Base-by-base conservation (phyloP, 2,888 invertebrate genomes). In the Stramonita haemastoma region DNA sequence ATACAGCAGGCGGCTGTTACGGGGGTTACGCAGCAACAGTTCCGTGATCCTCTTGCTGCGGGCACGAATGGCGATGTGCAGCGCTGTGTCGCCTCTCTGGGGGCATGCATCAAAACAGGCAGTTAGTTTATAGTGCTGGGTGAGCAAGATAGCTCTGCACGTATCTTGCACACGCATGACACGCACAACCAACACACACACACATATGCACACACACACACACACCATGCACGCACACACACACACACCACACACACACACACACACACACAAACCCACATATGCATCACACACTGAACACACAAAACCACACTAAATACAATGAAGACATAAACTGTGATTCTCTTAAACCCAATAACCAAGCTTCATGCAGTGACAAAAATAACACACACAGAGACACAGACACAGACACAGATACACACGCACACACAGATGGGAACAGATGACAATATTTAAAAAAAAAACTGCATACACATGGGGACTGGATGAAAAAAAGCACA, bases 31-130 rank as follows among this genome's bases (percentile, higher is more conserved):
- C 89, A 99, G 97, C 46, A 99, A 97, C 90, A 99, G 98, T 96
- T 99, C 99, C 0, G 98, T 98, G 94, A 99, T 98, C 90, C 97
- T 95, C 88, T 95, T 95, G 91, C 95, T 95, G 89, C 99, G 97
- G 0, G 99, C 99, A 91, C 99, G 97, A 98, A 99, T 98, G 0
- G 99, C 98, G 93, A 99, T 98, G 96, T 99, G 99, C 79, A 99
- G 96, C 34, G 98, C 98, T 77, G 99, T 99, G 96, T 99, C 99
- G 0, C 99, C 99, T 94, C 95, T 98, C 96, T 96, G 92, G 4
- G 89, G 46, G 32, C 15, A 46, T 13, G 34, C 46, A 34, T 34
- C 19, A 22, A 32, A 79, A 79, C 32, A 79, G 34, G 17, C 29
- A 6, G 1, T 77, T 32, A 32, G 5, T 29, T 73, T 73, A 26